Evolutionary conservation across 2,113 vertebrate species (phyloP).

Genomic region (Leucopsar rothschildi): DNA sequence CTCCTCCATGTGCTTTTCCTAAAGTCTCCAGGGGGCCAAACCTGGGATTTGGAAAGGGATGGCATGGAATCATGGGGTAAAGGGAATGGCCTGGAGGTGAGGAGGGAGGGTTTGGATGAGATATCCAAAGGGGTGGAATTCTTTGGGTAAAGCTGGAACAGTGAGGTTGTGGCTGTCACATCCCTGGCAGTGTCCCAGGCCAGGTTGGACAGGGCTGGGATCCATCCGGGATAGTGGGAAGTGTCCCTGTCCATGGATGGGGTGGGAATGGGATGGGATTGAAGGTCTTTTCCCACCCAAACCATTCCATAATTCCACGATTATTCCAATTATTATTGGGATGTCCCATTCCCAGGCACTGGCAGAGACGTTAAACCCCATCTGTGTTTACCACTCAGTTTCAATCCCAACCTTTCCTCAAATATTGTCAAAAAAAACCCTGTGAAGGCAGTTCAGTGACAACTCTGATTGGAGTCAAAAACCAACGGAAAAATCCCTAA

Average conservation of each 20-base stretch:
- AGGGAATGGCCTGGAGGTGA: background rate
- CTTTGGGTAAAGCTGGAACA: background rate
- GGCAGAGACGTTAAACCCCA: background rate
- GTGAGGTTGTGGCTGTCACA: background rate
- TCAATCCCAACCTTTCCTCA: background rate
- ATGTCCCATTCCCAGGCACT: accelerated
- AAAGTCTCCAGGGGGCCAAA: background rate
- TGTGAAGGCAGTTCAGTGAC: accelerated
- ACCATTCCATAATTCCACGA: background rate
- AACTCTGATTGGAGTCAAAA: background rate
- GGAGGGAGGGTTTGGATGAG: background rate
- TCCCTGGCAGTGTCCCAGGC: background rate
- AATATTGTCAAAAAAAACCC: background rate
- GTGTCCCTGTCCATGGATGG: background rate
- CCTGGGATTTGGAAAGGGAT: background rate
- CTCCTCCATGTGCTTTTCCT: background rate
- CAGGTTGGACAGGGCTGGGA: background rate
- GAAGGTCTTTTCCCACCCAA: background rate
- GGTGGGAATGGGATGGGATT: background rate
- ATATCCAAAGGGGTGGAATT: background rate
- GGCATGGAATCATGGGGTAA: accelerated
- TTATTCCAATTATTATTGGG: background rate
- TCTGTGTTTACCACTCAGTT: background rate
- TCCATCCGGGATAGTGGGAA: background rate
- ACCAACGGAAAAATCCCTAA: accelerated